Evolutionary conservation across 2,113 vertebrate species (phyloP).

Genomic region (Sphyrna mokarran): DNA sequence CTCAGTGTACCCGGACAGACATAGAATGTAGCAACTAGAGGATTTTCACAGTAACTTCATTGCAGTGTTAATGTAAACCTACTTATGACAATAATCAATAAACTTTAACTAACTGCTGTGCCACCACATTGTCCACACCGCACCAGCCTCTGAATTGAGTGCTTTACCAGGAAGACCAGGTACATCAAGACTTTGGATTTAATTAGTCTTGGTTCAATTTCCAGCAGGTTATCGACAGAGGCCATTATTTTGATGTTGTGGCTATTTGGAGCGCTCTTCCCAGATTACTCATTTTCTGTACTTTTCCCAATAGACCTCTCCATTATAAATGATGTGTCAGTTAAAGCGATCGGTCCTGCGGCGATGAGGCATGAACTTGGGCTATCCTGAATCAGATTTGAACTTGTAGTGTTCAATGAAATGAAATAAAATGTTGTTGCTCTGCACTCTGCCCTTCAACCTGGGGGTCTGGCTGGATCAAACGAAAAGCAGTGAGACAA

Average conservation of each 20-base stretch:
- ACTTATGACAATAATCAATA: too few relatives aligned
- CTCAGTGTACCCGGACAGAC: too few relatives aligned
- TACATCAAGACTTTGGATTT: not conserved
- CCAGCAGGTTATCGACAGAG: not conserved
- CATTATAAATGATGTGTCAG: not conserved
- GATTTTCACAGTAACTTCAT: too few relatives aligned
- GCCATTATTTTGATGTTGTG: not conserved
- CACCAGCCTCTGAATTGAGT: not conserved
- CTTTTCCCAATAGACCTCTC: not conserved
- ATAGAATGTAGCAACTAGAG: too few relatives aligned
- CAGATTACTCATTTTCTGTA: not conserved
- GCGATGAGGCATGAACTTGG: not conserved
- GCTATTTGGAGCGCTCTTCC: not conserved
- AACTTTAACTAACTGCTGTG: too few relatives aligned
- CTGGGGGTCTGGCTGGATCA: not conserved
- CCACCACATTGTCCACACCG: too few relatives aligned
- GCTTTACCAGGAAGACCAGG: not conserved
- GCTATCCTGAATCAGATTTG: not conserved
- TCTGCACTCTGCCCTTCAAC: not conserved
- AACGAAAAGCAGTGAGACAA: not conserved
- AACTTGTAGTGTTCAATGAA: not conserved
- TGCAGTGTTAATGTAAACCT: too few relatives aligned
- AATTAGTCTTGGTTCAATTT: not conserved
- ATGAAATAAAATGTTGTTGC: not conserved
- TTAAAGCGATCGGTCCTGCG: not conserved